Base-by-base conservation (phyloP, 2,888 invertebrate genomes). In the Steromphala cineraria region DNA sequence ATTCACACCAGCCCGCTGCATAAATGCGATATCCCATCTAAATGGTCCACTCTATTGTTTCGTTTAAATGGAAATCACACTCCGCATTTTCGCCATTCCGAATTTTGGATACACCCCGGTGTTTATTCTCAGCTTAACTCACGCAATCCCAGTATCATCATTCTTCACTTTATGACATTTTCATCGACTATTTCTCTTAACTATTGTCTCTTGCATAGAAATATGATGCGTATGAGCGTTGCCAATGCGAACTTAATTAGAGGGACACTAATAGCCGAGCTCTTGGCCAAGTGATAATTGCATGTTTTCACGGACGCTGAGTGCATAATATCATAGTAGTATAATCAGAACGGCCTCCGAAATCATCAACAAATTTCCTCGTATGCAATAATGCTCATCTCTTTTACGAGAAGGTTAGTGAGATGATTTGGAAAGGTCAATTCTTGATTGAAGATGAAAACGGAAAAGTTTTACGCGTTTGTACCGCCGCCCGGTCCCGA, bases 151-250 rank as follows among this genome's bases (percentile, higher is more conserved):
- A 13, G 40, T 71, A 71, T 71, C 40, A 71, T 40, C 71, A 36
- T 71, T 71, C 36, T 36, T 71, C 71, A 71, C 15, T 71, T 71
- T 71, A 71, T 71, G 71, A 71, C 71, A 71, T 71, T 71, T 71
- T 71, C 71, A 71, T 71, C 71, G 71, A 71, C 36, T 71, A 15
- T 17, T 31, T n/a, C 36, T 36, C 71, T 19, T 36, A 4, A 17
- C 71, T 71, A 71, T 71, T 71, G 71, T 71, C 71, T 19, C 19
- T 13, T 71, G 19, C 10, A 31, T 19, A 15, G 71, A 71, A 71
- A 71, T 19, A 71, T 19, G 36, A 71, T 19, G 36, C 36, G 31
- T 31, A 40, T 71, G 71, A 71, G 40, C 3, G n/a, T 19, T n/a
- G 17, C 19, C 31, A 36, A 71, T 40, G n/a, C 40, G 36, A 19